These are phyloP conservation scores for Bagarius yarrelli DNA, from an alignment of 2,113 vertebrate genomes.

Conservation along the genomic window DNA sequence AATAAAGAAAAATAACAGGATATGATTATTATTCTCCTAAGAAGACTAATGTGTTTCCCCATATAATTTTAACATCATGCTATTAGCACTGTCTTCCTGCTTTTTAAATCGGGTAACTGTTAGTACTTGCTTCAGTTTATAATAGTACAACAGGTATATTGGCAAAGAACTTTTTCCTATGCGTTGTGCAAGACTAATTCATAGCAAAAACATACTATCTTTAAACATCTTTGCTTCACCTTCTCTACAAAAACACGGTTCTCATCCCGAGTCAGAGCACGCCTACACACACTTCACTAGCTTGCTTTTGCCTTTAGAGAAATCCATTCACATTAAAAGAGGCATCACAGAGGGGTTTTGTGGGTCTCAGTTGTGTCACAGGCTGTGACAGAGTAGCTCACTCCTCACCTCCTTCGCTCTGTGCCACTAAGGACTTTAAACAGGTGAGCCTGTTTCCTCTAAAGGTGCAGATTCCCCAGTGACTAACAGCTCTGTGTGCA, in stretches of 20 bases:
- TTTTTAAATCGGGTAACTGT: not conserved
- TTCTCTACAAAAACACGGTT: conserved; percentile 12
- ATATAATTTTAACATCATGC: not conserved
- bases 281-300: conserved; percentile 30
- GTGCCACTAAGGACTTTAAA: conserved; percentile 35
- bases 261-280: conserved; percentile 25
- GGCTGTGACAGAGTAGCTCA: conserved; percentile 37
- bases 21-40: not conserved
- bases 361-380: conserved; percentile 55
- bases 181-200: conserved; percentile 42
- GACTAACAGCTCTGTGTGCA: conserved; percentile 38
- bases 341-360: conserved; percentile 58
- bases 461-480: conserved; percentile 23
- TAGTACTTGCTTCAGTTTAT: not conserved
- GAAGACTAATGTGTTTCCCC: not conserved
- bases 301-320: conserved; percentile 52
- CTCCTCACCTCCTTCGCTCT: conserved; percentile 36
- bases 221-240: conserved; percentile 33
- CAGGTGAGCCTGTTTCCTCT: conserved; percentile 22
- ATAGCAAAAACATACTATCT: conserved; percentile 26
- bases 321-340: conserved; percentile 68
- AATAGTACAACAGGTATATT: not conserved
- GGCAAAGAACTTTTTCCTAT: not conserved
- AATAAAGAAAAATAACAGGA: not conserved
- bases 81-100: not conserved